Base-by-base conservation (phyloP, 1,140 invertebrate genomes). In the Galleria mellonella region DNA sequence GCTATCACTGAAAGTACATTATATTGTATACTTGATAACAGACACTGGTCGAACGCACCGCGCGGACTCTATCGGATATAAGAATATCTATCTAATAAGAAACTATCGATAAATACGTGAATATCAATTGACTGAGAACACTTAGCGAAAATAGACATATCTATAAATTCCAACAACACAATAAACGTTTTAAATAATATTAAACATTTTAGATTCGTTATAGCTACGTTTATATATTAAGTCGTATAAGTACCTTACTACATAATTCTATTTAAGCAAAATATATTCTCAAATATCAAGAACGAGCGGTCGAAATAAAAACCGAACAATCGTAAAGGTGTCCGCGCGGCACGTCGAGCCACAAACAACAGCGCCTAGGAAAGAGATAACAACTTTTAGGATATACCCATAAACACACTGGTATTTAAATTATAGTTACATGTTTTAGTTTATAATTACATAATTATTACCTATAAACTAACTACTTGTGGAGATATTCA, bases 321-420 rank as follows among this genome's bases (percentile, higher is more conserved):
- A 3, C n/a, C 7, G 2, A 9, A 6, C 17, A 6, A 6, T 23
- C 17, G 17, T 6, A 23, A 3, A n/a, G n/a, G n/a, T 3, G 8
- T 37, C 63, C 72, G 51, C 70, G 62, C 65, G 48, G 43, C 33
- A 55, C 68, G 57, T 40, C 51, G 62, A 66, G 54, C 62, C 62
- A 38, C 62, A 63, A 68, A 77, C 75, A 83, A 83, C 79, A 83
- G 76, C 72, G 71, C 76, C 79, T 83, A 83, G 79, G 73, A 81
- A 83, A 83, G 79, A 83, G 75, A 72, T 83, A 83, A 83, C 79
- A 83, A 83, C 69, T 60, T n/a, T 77, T 75, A 72, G 62, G 62
- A 75, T 75, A 79, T 73, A 78, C 66, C 69, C 65, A 77, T 71
- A 72, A 72, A 77, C 66, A 69, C 62, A 69, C 55, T 55, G 59